Evolutionary conservation across 2,888 invertebrate genomes (phyloP).

Genomic region (Sialis lutaria): DNA sequence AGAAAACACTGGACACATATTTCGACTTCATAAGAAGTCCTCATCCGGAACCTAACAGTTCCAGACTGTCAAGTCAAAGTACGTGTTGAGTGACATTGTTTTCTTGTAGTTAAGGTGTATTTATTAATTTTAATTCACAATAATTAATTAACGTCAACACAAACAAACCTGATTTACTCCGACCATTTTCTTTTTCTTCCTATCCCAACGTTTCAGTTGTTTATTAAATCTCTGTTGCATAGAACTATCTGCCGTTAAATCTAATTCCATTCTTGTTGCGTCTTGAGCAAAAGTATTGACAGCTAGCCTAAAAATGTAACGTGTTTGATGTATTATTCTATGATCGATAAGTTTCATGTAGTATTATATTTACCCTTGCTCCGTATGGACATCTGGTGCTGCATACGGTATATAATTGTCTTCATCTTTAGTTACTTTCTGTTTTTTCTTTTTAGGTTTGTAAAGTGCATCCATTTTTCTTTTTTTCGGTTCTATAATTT

Average conservation of each 20-base stretch:
- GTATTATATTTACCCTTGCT: conserved; percentile 43
- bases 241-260: conserved; percentile 67
- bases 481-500: conserved; percentile 37
- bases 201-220: conserved; percentile 72
- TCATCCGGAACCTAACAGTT: too few species aligned
- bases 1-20: not conserved
- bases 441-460: conserved; percentile 36
- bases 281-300: conserved; percentile 66
- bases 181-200: conserved; percentile 92
- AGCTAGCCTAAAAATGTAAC: conserved; percentile 37
- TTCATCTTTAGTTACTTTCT: conserved; percentile 37
- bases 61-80: too few species aligned
- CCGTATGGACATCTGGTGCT: conserved; percentile 71
- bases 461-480: conserved; percentile 37
- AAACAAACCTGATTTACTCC: conserved; percentile 39
- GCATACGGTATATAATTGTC: conserved; percentile 79
- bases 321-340: conserved; percentile 6
- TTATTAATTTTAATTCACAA: too few species aligned
- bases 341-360: not conserved
- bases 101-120: too few species aligned
- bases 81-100: too few species aligned
- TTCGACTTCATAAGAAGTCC: too few species aligned
- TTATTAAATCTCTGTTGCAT: conserved; percentile 39
- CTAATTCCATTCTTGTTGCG: conserved; percentile 62
- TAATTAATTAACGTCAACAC: too few species aligned